Conservation (phyloP, 1,140 invertebrate species). For the Drosophila neocordata region DNA sequence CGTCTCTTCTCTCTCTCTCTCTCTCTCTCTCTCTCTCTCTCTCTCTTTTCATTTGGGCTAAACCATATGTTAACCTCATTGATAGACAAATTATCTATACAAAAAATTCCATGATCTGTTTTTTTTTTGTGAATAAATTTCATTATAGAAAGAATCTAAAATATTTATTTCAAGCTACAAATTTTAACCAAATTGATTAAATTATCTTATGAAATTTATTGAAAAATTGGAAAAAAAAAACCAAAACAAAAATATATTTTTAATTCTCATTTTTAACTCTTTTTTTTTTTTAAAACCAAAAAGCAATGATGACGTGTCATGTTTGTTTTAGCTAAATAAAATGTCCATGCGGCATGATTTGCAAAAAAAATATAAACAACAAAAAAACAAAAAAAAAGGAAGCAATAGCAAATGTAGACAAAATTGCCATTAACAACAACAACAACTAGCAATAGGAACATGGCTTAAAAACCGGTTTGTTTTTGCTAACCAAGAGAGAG, state of each 20-base stretch:
- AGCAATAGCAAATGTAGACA: not conserved
- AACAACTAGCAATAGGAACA: not conserved
- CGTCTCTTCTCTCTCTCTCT: not conserved
- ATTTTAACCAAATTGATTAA: too few relatives aligned
- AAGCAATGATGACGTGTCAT: conserved; percentile 8
- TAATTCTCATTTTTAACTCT: too few relatives aligned
- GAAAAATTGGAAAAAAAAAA: too few relatives aligned
- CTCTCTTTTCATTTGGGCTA: not conserved
- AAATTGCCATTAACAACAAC: conserved; percentile 5
- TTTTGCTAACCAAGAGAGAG: too few relatives aligned
- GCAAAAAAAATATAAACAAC: conserved; percentile 38
- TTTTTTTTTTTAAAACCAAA: too few relatives aligned
- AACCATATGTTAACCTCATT: not conserved
- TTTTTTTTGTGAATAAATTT: too few relatives aligned
- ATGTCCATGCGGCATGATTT: conserved; percentile 62
- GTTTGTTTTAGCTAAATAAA: conserved; percentile 33
- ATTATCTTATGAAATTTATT: too few relatives aligned
- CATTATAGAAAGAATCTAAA: too few relatives aligned
- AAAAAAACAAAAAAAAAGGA: conserved; percentile 30
- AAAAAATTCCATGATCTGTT: too few relatives aligned
- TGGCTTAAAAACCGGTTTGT: conserved; percentile 41
- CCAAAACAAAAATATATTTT: too few relatives aligned
- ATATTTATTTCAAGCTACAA: too few relatives aligned
- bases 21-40: not conserved
- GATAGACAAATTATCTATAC: not conserved